These are phyloP conservation scores for Eledona agricola DNA, from an alignment of 2,888 invertebrate species.

Conservation along the genomic window DNA sequence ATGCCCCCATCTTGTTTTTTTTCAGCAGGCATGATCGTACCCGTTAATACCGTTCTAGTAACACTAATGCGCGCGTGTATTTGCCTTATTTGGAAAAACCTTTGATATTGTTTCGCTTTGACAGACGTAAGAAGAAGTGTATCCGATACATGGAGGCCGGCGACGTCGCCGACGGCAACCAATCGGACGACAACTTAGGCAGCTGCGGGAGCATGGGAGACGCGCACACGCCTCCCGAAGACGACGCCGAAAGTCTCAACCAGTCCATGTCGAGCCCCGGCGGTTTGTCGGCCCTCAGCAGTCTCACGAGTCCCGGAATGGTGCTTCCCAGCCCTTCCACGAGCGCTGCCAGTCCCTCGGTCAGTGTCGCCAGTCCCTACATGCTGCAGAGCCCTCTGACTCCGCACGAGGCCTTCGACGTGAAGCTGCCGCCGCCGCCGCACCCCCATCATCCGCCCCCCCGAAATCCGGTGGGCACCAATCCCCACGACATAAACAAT, in stretches of 20 bases:
- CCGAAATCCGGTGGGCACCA: slow-evolving; percentile 87
- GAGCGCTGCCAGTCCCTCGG: slow-evolving; percentile 72
- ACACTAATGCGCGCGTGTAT: slow-evolving; percentile 5
- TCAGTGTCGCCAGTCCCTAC: slow-evolving; percentile 69
- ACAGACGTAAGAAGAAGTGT: slow-evolving; percentile 96
- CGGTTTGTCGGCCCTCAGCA: slow-evolving; percentile 73
- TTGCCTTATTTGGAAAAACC: slow-evolving; percentile 4
- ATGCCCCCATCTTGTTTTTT: slow-evolving; percentile 22
- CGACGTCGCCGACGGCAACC: slow-evolving; percentile 70
- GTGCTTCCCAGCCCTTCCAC: slow-evolving; percentile 83
- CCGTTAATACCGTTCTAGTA: slow-evolving; percentile 19
- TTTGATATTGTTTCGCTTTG: slow-evolving; percentile 50
- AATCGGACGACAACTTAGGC: slow-evolving; percentile 78
- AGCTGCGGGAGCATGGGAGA: slow-evolving; percentile 83
- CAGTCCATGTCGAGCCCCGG: slow-evolving; percentile 71
- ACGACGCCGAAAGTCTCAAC: slow-evolving; percentile 72
- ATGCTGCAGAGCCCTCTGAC: slow-evolving; percentile 64
- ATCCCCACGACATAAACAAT: slow-evolving; percentile 92
- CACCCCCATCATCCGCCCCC: slow-evolving; percentile 59
- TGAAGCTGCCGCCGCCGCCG: slow-evolving; percentile 59
- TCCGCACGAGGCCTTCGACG: slow-evolving; percentile 59
- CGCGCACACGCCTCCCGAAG: slow-evolving; percentile 73
- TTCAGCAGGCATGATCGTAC: slow-evolving; percentile 33
- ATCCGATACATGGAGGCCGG: slow-evolving; percentile 92
- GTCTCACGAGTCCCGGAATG: slow-evolving; percentile 75